Percentiles rank a stretch among this genome's conserved stretches.
phyloP scores from a whole-genome alignment of 1,140 invertebrate species.

The Anagrus nilaparvatae region DNA sequence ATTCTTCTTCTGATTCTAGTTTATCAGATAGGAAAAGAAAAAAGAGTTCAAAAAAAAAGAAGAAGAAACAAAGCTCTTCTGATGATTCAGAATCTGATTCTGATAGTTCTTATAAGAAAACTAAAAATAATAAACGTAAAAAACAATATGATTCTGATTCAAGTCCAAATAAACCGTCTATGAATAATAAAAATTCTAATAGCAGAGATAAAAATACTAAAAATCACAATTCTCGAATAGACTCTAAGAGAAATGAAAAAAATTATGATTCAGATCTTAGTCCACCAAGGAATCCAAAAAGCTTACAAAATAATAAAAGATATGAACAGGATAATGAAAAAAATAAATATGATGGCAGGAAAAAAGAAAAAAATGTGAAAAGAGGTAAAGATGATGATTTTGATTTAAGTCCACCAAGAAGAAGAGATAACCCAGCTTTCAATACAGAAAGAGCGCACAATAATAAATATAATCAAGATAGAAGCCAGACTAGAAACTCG shows the following conservation, averaged over 20 bases:
- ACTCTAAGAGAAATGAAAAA: constrained; percentile 7
- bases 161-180: constrained; percentile 26
- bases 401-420: no score
- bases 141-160: constrained; percentile 22
- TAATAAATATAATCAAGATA: no score
- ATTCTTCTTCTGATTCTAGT: constrained; percentile 28
- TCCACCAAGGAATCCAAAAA: constrained; percentile 17
- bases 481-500: no score
- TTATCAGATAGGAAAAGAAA: constrained; percentile 27
- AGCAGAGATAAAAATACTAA: constrained; percentile 8
- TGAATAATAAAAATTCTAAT: constrained; percentile 16
- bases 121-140: constrained; percentile 1
- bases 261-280: constrained; percentile 12
- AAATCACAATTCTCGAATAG: not conserved
- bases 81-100: constrained; percentile 19
- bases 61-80: constrained; percentile 13
- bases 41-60: not conserved
- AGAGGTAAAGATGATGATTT: no score
- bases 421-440: no score
- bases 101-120: constrained; percentile 7
- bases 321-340: constrained; percentile 15
- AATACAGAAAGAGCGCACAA: no score
- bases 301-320: no score
- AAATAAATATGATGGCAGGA: no score
- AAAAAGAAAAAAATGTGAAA: no score